Conservation (phyloP, 2,113 vertebrate species). For the Lynx canadensis region DNA sequence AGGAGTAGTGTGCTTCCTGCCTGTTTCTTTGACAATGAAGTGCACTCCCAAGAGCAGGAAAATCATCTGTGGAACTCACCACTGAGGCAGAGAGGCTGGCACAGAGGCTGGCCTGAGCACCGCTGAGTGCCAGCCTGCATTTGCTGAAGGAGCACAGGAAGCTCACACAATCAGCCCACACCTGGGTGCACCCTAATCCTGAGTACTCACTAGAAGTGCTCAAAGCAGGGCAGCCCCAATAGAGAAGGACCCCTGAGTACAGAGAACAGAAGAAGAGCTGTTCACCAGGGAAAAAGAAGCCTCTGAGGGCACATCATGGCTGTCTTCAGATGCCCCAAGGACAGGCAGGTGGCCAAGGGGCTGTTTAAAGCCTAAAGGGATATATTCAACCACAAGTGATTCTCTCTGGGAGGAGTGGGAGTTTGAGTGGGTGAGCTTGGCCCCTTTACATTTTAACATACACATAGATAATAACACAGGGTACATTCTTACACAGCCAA, state of each 20-base stretch:
- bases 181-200: neutral
- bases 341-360: neutral
- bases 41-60: neutral
- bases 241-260: neutral
- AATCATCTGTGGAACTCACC: neutral
- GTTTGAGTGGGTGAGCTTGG: neutral
- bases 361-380: neutral
- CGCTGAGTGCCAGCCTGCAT: too few relatives aligned
- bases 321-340: neutral
- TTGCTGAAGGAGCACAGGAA: neutral
- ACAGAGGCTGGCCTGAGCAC: neutral
- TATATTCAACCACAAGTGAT: neutral
- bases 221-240: neutral
- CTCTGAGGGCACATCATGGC: neutral
- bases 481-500: neutral
- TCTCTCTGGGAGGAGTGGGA: neutral
- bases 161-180: neutral
- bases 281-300: neutral
- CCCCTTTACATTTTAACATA: neutral
- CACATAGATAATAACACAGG: neutral
- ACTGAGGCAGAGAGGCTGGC: neutral
- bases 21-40: neutral
- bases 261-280: neutral
- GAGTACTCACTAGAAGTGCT: neutral
- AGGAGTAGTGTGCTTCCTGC: neutral